phyloP scores from a whole-genome alignment of 2,113 vertebrate species.

The Cyprinodon variegatus region DNA sequence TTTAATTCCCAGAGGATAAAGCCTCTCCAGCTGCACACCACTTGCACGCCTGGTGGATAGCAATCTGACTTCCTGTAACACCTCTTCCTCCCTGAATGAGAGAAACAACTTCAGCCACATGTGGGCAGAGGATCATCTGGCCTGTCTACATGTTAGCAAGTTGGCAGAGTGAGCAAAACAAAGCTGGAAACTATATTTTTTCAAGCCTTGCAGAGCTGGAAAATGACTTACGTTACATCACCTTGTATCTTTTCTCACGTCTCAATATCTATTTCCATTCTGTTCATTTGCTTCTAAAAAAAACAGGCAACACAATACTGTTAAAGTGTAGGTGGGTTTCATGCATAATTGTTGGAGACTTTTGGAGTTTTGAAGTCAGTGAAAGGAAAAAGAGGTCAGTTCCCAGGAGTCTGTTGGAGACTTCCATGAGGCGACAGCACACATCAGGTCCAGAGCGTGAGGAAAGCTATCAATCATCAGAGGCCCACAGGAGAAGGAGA shows the following conservation, averaged over 20 bases:
- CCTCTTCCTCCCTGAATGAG: slow-evolving; percentile 60
- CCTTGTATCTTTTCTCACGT: slow-evolving; percentile 1
- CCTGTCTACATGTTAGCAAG: slow-evolving; percentile 51
- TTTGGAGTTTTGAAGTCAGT: slow-evolving; percentile 44
- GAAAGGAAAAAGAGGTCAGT: slow-evolving; percentile 57
- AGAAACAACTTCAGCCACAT: slow-evolving; percentile 43
- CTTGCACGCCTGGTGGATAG: slow-evolving; percentile 61
- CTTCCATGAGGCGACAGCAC: slow-evolving; percentile 58
- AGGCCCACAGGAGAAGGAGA: slow-evolving; percentile 36
- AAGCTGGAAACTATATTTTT: slow-evolving; percentile 8
- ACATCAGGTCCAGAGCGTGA: slow-evolving; percentile 61
- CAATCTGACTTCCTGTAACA: slow-evolving; percentile 68
- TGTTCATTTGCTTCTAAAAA: slow-evolving; percentile 41
- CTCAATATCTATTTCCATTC: slow-evolving; percentile 22
- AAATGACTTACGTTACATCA: slow-evolving; percentile 9
- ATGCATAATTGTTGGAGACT: slow-evolving; percentile 44
- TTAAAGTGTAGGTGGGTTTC: slow-evolving; percentile 14
- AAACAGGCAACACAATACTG: slow-evolving; percentile 33
- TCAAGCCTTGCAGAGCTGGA: background rate
- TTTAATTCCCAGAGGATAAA: slow-evolving; percentile 64
- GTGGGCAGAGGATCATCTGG: slow-evolving; percentile 27
- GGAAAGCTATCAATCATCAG: slow-evolving; percentile 74
- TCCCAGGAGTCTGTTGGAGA: slow-evolving; percentile 63
- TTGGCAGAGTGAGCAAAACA: slow-evolving; percentile 25
- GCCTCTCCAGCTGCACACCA: slow-evolving; percentile 68